Conservation (phyloP, 2,797 vertebrate genomes). For the Chloroceryle amazona region DNA sequence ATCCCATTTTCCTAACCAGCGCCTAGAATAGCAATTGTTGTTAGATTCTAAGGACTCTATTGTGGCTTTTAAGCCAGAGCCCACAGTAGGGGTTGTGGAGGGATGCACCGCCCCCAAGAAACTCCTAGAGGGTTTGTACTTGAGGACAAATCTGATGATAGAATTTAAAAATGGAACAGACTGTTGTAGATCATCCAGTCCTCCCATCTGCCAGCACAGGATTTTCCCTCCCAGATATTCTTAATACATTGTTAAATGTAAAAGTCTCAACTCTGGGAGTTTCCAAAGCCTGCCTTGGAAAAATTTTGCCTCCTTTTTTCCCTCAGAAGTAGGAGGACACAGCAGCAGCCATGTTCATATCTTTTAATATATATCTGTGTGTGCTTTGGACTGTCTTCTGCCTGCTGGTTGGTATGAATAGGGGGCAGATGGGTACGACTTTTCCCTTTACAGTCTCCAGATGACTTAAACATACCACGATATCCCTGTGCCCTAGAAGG, state of each 20-base stretch:
- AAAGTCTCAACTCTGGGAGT: conserved; percentile 68
- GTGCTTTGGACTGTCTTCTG: conserved; percentile 54
- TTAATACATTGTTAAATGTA: conserved; percentile 64
- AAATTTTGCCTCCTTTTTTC: conserved; percentile 53
- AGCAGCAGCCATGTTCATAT: conserved; percentile 59
- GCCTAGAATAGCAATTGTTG: conserved; percentile 79
- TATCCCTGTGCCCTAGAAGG: conserved; percentile 36
- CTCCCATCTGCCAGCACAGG: conserved; percentile 54
- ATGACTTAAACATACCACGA: conserved; percentile 48
- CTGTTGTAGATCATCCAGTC: conserved; percentile 65
- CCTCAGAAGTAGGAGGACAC: conserved; percentile 59
- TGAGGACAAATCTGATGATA: conserved; percentile 70
- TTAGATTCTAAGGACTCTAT: conserved; percentile 79
- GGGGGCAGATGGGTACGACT: conserved; percentile 45
- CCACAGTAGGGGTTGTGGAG: conserved; percentile 72
- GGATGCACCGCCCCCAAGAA: conserved; percentile 68
- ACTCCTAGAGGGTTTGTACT: conserved; percentile 73
- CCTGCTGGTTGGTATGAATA: conserved; percentile 66
- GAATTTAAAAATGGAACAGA: conserved; percentile 73
- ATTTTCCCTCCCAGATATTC: conserved; percentile 76
- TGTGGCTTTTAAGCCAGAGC: conserved; percentile 78
- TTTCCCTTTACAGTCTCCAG: conserved; percentile 49
- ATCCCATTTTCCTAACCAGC: conserved; percentile 79
- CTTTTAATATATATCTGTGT: conserved; percentile 59
- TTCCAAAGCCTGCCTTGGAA: conserved; percentile 74